Evolutionary conservation across 1,140 invertebrate genomes (phyloP).

Genomic region (Chionoecetes opilio): DNA sequence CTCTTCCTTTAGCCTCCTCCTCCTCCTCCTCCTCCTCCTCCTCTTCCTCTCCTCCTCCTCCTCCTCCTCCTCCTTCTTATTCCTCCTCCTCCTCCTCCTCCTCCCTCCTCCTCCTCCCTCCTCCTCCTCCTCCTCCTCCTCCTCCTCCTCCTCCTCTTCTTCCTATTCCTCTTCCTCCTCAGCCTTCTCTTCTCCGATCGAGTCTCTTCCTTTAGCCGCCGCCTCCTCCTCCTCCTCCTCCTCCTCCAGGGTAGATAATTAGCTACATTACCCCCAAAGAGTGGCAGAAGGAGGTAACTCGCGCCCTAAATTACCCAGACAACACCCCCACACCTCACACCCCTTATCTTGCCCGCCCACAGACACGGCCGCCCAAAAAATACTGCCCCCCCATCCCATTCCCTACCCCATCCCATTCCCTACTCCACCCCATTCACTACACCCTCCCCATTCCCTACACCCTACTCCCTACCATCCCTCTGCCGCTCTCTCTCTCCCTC

Average conservation of each 20-base stretch:
- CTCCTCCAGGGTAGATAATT: not conserved
- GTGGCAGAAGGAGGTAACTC: not conserved
- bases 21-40: slow-evolving; percentile 21
- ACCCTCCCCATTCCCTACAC: no score
- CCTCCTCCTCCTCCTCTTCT: no score
- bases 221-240: not conserved
- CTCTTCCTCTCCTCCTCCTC: not conserved
- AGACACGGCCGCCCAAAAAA: not conserved
- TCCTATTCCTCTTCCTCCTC: not conserved
- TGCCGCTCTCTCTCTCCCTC: not conserved
- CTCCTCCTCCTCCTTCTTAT: no score
- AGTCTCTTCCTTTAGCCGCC: no score
- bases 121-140: slow-evolving; percentile 13
- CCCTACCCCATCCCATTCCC: no score
- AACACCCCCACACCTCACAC: not conserved
- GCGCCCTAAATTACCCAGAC: not conserved
- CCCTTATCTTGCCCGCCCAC: not conserved
- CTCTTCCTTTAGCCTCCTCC: no score
- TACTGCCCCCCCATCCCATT: not conserved
- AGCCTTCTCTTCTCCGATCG: no score
- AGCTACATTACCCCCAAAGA: slow-evolving; percentile 19
- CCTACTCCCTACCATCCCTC: no score
- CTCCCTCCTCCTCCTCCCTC: no score
- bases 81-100: no score
- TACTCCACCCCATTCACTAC: no score